Conservation (phyloP, 2,888 invertebrate species). For the Diadegma fenestrale region DNA sequence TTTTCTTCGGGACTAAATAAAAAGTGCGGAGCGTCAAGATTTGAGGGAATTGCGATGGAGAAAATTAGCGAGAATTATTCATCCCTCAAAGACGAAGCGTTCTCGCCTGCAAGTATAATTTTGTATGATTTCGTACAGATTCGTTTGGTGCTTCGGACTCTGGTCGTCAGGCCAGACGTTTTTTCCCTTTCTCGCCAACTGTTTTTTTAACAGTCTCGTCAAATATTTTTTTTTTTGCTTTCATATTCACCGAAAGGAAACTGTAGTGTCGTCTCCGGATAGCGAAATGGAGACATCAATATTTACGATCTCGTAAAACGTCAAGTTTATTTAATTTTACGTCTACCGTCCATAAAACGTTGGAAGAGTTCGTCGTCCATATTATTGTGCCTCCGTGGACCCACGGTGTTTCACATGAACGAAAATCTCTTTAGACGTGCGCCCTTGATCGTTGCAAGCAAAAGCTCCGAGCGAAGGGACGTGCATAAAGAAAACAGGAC, state of each 20-base stretch:
- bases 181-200: not conserved
- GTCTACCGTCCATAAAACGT: slow-evolving; percentile 68
- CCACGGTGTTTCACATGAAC: not conserved
- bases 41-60: not conserved
- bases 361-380: slow-evolving; percentile 30
- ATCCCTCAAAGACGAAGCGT: not conserved
- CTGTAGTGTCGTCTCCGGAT: slow-evolving; percentile 36
- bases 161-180: not conserved
- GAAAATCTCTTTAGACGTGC: slow-evolving; percentile 10
- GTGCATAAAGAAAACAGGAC: slow-evolving; percentile 20
- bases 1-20: not conserved
- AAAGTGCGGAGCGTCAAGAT: not conserved
- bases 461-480: not conserved
- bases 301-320: slow-evolving; percentile 73
- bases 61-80: not conserved
- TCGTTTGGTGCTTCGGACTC: not conserved
- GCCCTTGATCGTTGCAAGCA: slow-evolving; percentile 7
- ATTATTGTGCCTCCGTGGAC: slow-evolving; percentile 17
- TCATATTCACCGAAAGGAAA: slow-evolving; percentile 19
- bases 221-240: slow-evolving; percentile 29
- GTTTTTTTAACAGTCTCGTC: slow-evolving; percentile 14
- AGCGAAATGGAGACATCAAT: slow-evolving; percentile 71
- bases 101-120: not conserved
- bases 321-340: slow-evolving; percentile 75
- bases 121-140: not conserved